These are phyloP conservation scores for Lapara coniferarum DNA, from an alignment of 2,888 invertebrate genomes.

Conservation along the genomic window DNA sequence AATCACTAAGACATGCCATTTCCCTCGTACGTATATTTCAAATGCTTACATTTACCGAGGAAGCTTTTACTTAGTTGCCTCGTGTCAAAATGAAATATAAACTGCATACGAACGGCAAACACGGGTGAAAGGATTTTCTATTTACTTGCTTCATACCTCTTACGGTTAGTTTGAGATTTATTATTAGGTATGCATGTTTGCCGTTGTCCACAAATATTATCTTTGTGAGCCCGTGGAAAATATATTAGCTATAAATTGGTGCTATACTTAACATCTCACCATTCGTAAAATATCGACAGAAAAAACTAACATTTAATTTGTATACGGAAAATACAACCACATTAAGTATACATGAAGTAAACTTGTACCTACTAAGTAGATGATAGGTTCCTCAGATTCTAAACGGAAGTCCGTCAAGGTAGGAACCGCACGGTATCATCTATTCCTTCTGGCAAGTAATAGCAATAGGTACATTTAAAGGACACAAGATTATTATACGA, in stretches of 20 bases:
- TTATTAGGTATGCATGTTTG: background rate
- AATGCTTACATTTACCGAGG: constrained; percentile 16
- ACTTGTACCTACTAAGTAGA: background rate
- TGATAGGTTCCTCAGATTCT: too few relatives aligned
- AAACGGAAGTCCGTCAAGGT: too few relatives aligned
- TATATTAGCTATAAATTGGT: background rate
- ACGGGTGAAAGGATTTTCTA: constrained; percentile 11
- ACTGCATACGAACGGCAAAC: constrained; percentile 19
- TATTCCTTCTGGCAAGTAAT: too few relatives aligned
- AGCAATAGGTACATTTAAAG: too few relatives aligned
- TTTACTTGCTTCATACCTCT: constrained; percentile 4
- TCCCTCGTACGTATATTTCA: constrained; percentile 11
- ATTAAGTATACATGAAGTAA: background rate
- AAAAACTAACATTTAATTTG: too few relatives aligned
- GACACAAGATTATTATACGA: too few relatives aligned
- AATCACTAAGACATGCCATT: constrained; percentile 8
- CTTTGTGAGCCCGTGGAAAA: background rate
- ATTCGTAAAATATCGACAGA: too few relatives aligned
- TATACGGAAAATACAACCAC: background rate
- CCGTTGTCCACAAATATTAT: background rate
- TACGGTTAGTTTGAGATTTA: constrained; percentile 6
- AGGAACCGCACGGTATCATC: too few relatives aligned
- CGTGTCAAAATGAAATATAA: constrained; percentile 22
- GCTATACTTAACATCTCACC: background rate
- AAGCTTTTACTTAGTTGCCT: constrained; percentile 20